Base-by-base conservation (phyloP, 1,140 invertebrate genomes). In the Heterodera carotae region DNA sequence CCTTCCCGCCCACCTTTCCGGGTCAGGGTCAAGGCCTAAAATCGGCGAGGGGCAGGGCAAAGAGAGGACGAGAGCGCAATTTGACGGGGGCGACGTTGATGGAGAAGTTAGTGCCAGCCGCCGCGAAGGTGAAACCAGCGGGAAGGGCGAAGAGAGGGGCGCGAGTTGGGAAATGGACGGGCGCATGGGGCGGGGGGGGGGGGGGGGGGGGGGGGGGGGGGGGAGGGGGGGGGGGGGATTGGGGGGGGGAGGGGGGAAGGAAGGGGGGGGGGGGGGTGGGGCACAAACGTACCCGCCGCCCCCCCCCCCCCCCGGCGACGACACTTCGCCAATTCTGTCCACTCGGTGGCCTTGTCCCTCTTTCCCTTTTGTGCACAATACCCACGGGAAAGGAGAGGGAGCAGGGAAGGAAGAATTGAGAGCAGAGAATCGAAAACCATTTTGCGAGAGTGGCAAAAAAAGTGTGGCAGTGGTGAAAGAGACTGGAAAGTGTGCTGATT, bases 101-200 rank as follows among this genome's bases (percentile, higher is more conserved):
- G 56, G 36, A 74, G 71, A 74, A 62, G 71, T 74, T 74, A 74
- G 71, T 74, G 71, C 71, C 71, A 74, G 71, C 71, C 71, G 71
- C 53, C 71, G 71, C 71, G 71, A 74, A 74, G 71, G 71, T 74
- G 71, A 74, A 74, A 74, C 59, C 33, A 72, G 59, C 29, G 36
- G 25, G 43, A 72, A 29, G 70, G 36, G 62, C 59, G 62, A 43
- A 29, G 56, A 33, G 36, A 22, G 18, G 27, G 59, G n/a, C 15
- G 59, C 31, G 12, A 12, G 68, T 12, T 34, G 8, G 53, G 25
- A 4, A 8, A 1, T 6, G 48, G 25, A 31, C 5, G n/a, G 10
- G 48, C 3, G 48, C 10, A 15, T 4, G 48, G 48, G 48, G 18
- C 3, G 18, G 18, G 15, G 15, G 48, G 48, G 48, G 18, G 18